Conservation (phyloP, 2,888 invertebrate species). For the Axea sp. region DNA sequence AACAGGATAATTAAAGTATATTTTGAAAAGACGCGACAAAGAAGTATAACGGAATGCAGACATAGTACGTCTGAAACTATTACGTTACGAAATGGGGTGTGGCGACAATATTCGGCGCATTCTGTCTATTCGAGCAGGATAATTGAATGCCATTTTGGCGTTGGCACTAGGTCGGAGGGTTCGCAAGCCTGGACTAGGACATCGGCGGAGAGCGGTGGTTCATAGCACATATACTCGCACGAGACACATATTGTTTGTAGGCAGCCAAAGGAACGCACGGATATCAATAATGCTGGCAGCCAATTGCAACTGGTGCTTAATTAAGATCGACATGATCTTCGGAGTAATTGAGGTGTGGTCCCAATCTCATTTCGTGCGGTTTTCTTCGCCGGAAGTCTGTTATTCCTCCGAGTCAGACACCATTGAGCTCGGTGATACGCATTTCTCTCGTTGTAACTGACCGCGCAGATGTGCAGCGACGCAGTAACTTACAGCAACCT, state of each 20-base stretch:
- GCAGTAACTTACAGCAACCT: conserved; percentile 28
- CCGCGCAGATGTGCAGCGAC: conserved; percentile 19
- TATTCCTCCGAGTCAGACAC: background rate
- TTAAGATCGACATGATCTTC: conserved; percentile 69
- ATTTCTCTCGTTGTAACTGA: conserved; percentile 10
- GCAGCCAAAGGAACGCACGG: conserved; percentile 73
- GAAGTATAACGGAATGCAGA: conserved; percentile 17
- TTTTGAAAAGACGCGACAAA: conserved; percentile 14
- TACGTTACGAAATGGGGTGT: conserved; percentile 51
- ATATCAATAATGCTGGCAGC: conserved; percentile 69
- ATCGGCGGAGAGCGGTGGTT: conserved; percentile 39
- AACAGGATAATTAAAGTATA: conserved; percentile 9
- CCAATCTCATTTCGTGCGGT: conserved; percentile 59
- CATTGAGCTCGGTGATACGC: conserved; percentile 1
- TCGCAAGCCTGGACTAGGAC: conserved; percentile 61
- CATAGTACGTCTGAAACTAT: conserved; percentile 20
- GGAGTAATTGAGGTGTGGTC: conserved; percentile 37
- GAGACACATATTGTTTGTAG: conserved; percentile 70
- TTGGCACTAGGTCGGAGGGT: conserved; percentile 55
- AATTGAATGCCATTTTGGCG: conserved; percentile 74
- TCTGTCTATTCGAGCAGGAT: conserved; percentile 71
- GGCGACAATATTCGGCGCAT: conserved; percentile 61
- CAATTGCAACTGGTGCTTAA: conserved; percentile 72
- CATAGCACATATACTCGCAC: conserved; percentile 64
- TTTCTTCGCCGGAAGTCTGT: conserved; percentile 27